Evolutionary conservation across 2,113 vertebrate genomes (phyloP), one percentile per base, ranked within the genome.

Genomic region (Serilophus lunatus): DNA sequence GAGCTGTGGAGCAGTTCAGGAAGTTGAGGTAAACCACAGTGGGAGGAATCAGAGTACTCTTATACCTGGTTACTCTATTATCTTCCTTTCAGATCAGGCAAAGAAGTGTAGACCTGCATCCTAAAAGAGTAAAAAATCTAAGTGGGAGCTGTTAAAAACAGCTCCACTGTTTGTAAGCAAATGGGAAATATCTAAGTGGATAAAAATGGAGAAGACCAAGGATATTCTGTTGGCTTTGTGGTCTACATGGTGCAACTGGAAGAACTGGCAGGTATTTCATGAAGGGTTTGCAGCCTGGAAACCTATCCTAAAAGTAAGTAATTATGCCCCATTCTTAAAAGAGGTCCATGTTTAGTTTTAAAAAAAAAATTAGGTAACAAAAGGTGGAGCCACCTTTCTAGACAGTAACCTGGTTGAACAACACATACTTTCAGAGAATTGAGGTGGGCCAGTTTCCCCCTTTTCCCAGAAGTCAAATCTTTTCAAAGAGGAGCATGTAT

Each of bases 321-420:
- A 35, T 24, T 40, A 9, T 38, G 9, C 2, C 10, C 7, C 65
- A 3, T 36, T 80, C 22, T 56, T 60, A 47, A 70, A 49, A 75
- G 8, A 59, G 8, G 4, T 59, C 0, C 0, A n/a, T 24, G 4
- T 38, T 33, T n/a, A 4, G 4, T 31, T 9, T 14, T 3, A 66
- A 42, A 65, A 35, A 5, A 26, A 44, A 13, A 44, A 44, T 57
- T 35, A n/a, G 19, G 12, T 35, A 40, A 22, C 2, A 54, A 74
- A 70, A 70, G 44, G 12, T 45, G 3, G 6, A 50, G 44, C 4
- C 5, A 8, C 47, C 23, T 82, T 86, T 90, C 26, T 26, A 51
- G 68, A 20, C 19, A 66, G 15, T 38, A 71, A 29, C 12, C 28
- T 54, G 5, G 4, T 76, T 90, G 61, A 75, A 75, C 14, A 42